These are phyloP conservation scores for Wiebesia pumilae DNA, from an alignment of 1,140 invertebrate species.

Conservation along the genomic window DNA sequence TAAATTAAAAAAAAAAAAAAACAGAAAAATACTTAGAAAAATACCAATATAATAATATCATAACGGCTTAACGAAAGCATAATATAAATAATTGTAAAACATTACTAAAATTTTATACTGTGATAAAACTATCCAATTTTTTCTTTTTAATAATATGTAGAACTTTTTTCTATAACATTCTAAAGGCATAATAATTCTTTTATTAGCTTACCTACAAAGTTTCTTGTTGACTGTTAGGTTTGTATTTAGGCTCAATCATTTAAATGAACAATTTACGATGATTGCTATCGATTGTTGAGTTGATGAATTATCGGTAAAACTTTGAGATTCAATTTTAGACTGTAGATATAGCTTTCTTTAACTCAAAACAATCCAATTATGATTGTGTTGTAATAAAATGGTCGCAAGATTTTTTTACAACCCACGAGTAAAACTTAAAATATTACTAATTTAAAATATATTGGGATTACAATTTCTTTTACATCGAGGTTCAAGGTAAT, in stretches of 20 bases:
- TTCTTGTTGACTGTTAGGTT: neutral
- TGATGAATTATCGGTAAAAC: conserved; percentile 36
- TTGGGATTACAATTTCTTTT: too few relatives aligned
- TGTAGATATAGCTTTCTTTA: too few relatives aligned
- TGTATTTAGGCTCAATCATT: conserved; percentile 20
- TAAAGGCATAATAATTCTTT: too few relatives aligned
- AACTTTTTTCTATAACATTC: neutral
- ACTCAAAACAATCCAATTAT: too few relatives aligned
- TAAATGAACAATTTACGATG: conserved; percentile 1
- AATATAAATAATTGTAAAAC: neutral
- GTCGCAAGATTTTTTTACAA: too few relatives aligned
- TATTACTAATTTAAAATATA: too few relatives aligned
- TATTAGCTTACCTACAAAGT: too few relatives aligned
- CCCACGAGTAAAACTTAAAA: too few relatives aligned
- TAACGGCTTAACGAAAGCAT: neutral
- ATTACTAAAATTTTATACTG: neutral
- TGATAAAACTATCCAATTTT: neutral
- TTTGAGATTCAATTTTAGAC: neutral
- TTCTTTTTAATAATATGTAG: neutral
- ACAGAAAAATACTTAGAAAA: too few relatives aligned
- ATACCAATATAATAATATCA: neutral
- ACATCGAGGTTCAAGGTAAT: too few relatives aligned
- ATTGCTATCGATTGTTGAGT: conserved; percentile 27
- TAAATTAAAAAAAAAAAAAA: too few relatives aligned
- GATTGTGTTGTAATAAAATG: too few relatives aligned